Conservation (phyloP, 2,797 vertebrate genomes). For the Brotula barbata region DNA sequence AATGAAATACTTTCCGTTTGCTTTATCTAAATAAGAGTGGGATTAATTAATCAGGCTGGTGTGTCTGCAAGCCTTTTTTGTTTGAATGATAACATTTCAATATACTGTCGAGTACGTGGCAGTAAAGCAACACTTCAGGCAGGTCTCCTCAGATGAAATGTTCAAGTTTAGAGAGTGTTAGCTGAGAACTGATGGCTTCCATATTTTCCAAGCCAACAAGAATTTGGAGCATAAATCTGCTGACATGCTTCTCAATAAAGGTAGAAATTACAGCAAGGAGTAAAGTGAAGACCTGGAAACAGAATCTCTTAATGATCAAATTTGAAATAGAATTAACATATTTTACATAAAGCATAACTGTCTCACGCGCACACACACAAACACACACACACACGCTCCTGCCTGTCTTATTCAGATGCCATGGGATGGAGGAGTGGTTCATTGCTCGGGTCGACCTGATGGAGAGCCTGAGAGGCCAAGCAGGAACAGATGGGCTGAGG, state of each 20-base stretch:
- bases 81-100: constrained; percentile 61
- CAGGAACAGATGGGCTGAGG: constrained; percentile 82
- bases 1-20: constrained; percentile 66
- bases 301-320: constrained; percentile 17
- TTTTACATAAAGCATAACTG: constrained; percentile 24
- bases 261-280: constrained; percentile 21
- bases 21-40: constrained; percentile 62
- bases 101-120: constrained; percentile 43
- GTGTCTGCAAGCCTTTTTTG: constrained; percentile 50
- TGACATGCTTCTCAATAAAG: constrained; percentile 22
- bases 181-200: constrained; percentile 48
- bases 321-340: constrained; percentile 10
- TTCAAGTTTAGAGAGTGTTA: constrained; percentile 44
- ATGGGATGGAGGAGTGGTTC: constrained; percentile 65
- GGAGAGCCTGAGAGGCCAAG: constrained; percentile 73
- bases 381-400: constrained; percentile 14
- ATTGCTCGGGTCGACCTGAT: constrained; percentile 72
- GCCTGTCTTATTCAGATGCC: constrained; percentile 57
- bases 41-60: constrained; percentile 57
- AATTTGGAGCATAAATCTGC: constrained; percentile 45
- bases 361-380: constrained; percentile 3
- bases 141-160: constrained; percentile 36
- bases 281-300: constrained; percentile 27
- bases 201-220: constrained; percentile 36
- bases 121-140: constrained; percentile 46